Evolutionary conservation across 1,140 invertebrate species (phyloP).

Genomic region (Laodelphax striatellus): DNA sequence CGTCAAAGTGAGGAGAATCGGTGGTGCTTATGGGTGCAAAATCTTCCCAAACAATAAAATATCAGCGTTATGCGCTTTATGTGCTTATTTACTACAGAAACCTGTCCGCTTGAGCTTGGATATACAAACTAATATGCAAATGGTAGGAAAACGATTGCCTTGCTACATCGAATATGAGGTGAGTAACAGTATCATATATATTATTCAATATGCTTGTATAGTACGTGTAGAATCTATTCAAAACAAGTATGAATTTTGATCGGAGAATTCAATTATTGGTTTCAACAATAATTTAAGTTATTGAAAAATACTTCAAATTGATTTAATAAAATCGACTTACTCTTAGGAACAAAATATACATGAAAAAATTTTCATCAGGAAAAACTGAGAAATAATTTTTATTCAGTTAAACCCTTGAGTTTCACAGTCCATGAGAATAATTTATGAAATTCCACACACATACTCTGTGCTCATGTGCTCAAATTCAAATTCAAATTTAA

Average conservation of each 20-base stretch:
- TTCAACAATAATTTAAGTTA: too few species aligned
- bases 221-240: slow-evolving; percentile 36
- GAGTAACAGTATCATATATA: slow-evolving; percentile 15
- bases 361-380: too few species aligned
- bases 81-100: slow-evolving; percentile 41
- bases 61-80: slow-evolving; percentile 48
- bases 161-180: slow-evolving; percentile 50
- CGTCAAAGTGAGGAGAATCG: slow-evolving; percentile 48
- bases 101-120: slow-evolving; percentile 50
- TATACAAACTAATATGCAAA: slow-evolving; percentile 51
- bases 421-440: too few species aligned
- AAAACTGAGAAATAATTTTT: too few species aligned
- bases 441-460: too few species aligned
- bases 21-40: slow-evolving; percentile 61
- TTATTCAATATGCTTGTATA: slow-evolving; percentile 15
- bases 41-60: slow-evolving; percentile 40
- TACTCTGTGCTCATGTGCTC: too few species aligned
- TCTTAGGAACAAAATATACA: too few species aligned
- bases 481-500: too few species aligned
- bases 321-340: too few species aligned
- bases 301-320: too few species aligned
- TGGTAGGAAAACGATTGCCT: slow-evolving; percentile 47
- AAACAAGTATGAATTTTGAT: slow-evolving; percentile 37
- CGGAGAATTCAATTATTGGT: too few species aligned
- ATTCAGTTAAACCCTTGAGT: too few species aligned